Base-by-base conservation (phyloP, 2,888 invertebrate species). In the Thumatha senex region DNA sequence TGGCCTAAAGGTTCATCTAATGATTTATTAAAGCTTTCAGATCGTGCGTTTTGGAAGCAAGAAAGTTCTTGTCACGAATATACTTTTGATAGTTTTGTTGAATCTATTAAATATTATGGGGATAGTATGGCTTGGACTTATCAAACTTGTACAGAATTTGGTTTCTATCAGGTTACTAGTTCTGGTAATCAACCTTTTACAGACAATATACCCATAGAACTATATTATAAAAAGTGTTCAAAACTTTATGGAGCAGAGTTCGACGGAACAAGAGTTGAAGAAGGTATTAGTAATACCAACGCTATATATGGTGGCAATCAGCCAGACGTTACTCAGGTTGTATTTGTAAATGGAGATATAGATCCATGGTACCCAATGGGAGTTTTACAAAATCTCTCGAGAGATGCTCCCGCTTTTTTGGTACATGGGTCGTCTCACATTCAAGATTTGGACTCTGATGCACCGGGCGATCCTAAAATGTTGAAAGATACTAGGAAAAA, bases 111-210 rank as follows among this genome's bases (percentile, higher is more conserved):
- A 14, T 7, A 29, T 40, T 1, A 24, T 39, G 18, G 18, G 7
- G 8, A 1, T 11, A 4, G 2, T 29, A 61, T 70, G 1, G 69
- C 84, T 8, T 96, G 96, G 96, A 84, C 83, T 0, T 95, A 95
- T 73, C 96, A 96, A 80, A 95, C 95, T 0, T 96, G 96, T 78
- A 94, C 94, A 4, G 96, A 96, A 81, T 96, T 94, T 72, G 95
- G 96, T 29, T 96, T 93, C 73, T 96, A 92, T 74, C 95, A 95
- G 76, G 94, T 94, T 0, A 92, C 94, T 0, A 92, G 92, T 56
- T 92, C 92, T 0, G 67, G 80, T 2, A 77, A 86, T 0, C 93
- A 93, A 13, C 93, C 94, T 0, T 96, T 95, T 76, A 92, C 92
- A 1, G 74, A 84, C 18, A 82, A 86, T 18, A 69, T 92, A 47